A percentile compares a stretch with the other conserved stretches of the same genome.
Conservation (phyloP, 1,140 invertebrate genomes). For the Orchesella cincta region DNA sequence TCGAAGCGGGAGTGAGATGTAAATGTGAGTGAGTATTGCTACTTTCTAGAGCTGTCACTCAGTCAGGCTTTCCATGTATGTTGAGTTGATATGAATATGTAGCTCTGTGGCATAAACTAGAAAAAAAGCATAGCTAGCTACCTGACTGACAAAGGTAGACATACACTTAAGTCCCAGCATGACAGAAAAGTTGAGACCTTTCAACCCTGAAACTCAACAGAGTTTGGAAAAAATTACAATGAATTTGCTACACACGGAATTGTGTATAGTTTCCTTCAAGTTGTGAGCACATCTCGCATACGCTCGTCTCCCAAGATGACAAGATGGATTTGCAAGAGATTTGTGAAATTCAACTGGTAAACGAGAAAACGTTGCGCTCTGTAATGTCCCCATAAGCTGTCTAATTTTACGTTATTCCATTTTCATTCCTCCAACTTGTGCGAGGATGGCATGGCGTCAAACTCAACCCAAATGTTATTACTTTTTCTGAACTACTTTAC, state of each 20-base stretch:
- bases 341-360: conserved; percentile 10
- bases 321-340: conserved; percentile 15
- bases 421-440: background rate
- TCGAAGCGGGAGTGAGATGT: no score
- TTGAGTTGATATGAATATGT: no score
- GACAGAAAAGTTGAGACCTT: background rate
- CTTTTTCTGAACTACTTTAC: conserved; percentile 3
- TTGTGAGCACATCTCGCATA: background rate
- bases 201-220: background rate
- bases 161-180: background rate
- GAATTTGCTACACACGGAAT: background rate
- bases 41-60: no score
- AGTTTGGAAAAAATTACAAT: no score
- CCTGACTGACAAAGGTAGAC: no score
- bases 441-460: background rate
- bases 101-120: no score
- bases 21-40: background rate
- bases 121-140: no score
- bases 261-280: background rate
- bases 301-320: background rate
- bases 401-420: background rate
- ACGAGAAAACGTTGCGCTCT: background rate
- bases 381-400: conserved; percentile 7
- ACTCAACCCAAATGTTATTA: background rate
- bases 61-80: no score